Conservation (phyloP, 2,113 vertebrate genomes). For the Alexandromys fortis region DNA sequence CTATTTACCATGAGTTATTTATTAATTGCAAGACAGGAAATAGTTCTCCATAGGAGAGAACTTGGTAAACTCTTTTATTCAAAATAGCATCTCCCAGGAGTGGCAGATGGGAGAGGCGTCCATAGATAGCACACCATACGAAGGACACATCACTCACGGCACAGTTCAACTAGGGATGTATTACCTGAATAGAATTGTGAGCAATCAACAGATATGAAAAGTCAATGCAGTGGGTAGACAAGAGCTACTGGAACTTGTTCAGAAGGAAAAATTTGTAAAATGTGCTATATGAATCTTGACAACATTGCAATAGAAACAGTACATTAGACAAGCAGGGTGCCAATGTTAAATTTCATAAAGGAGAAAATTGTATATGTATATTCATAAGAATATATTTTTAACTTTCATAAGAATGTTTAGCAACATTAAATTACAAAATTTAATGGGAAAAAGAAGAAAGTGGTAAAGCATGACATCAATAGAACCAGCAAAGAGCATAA, state of each 20-base stretch:
- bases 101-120: background rate
- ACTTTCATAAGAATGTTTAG: background rate
- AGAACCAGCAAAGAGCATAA: background rate
- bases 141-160: background rate
- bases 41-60: background rate
- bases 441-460: background rate
- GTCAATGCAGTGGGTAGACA: background rate
- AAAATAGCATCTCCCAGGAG: background rate
- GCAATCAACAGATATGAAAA: background rate
- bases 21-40: background rate
- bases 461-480: background rate
- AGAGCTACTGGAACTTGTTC: background rate
- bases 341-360: background rate
- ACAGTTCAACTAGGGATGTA: background rate
- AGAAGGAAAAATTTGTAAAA: background rate
- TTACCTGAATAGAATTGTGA: background rate
- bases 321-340: background rate
- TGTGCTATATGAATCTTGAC: background rate
- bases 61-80: background rate
- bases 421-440: conserved; percentile 5
- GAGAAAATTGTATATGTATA: background rate
- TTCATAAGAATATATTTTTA: background rate
- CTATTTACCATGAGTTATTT: background rate
- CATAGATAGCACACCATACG: background rate
- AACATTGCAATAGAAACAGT: background rate